Conservation (phyloP, 2,113 vertebrate species). For the Caloenas nicobarica region DNA sequence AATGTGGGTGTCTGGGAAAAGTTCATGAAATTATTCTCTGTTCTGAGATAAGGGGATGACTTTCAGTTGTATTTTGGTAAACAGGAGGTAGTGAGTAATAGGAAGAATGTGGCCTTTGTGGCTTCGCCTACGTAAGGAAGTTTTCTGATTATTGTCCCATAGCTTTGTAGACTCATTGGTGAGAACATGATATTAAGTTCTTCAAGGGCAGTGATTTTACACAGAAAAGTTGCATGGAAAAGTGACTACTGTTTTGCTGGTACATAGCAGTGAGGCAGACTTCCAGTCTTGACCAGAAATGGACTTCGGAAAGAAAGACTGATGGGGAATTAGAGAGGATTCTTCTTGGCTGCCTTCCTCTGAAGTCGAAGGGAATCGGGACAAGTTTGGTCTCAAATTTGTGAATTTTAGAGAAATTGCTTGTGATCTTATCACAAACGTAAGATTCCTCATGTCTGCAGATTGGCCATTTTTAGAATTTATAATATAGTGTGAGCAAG, state of each 20-base stretch:
- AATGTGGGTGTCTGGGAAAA: not conserved
- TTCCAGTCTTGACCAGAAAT: not conserved
- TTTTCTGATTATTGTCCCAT: not conserved
- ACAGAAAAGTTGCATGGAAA: not conserved
- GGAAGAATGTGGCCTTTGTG: conserved; percentile 18
- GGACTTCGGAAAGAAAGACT: not conserved
- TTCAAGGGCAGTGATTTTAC: not conserved
- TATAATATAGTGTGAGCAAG: not conserved
- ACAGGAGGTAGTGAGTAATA: conserved; percentile 41
- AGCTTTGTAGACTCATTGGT: not conserved
- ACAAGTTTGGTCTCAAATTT: not conserved
- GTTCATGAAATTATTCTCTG: not conserved
- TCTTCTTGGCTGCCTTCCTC: not conserved
- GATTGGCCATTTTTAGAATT: not conserved
- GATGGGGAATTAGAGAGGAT: not conserved
- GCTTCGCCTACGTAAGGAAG: not conserved
- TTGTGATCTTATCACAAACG: not conserved
- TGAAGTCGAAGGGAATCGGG: not conserved
- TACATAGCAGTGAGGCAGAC: not conserved
- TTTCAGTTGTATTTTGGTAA: conserved; percentile 32
- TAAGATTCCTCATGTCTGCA: not conserved
- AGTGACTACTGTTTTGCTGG: not conserved
- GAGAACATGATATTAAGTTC: not conserved
- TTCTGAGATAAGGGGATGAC: not conserved
- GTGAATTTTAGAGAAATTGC: not conserved